These are phyloP conservation scores for Streptopelia turtur DNA, from an alignment of 2,797 vertebrate species.

Conservation along the genomic window DNA sequence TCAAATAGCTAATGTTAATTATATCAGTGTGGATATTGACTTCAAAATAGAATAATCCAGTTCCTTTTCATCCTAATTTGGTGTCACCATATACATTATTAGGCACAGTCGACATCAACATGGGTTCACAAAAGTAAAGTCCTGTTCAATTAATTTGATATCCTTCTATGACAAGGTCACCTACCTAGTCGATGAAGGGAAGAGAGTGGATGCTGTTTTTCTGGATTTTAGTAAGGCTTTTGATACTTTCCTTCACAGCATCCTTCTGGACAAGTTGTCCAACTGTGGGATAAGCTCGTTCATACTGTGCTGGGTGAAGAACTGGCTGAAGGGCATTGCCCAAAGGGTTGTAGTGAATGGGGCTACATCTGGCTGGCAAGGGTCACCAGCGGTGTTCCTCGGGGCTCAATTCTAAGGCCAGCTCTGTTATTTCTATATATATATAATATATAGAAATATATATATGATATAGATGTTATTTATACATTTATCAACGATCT, in stretches of 20 bases:
- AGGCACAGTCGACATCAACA: neutral
- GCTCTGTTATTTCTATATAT: too few species aligned
- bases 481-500: too few species aligned
- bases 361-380: neutral
- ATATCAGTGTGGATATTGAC: slow-evolving; percentile 51
- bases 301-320: neutral
- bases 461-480: too few species aligned
- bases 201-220: too few species aligned
- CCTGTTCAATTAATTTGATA: neutral
- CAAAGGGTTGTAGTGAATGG: neutral
- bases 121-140: neutral
- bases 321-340: neutral
- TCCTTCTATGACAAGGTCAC: too few species aligned
- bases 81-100: neutral
- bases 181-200: too few species aligned
- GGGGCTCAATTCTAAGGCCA: neutral
- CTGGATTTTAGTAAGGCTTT: too few species aligned
- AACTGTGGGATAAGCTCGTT: neutral
- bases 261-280: too few species aligned
- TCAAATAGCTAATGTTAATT: slow-evolving; percentile 18
- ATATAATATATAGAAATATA: too few species aligned
- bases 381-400: neutral
- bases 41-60: slow-evolving; percentile 55
- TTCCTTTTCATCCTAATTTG: slow-evolving; percentile 11
- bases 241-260: too few species aligned